Evolutionary conservation across 2,888 invertebrate species (phyloP).

Genomic region (Entomobrya multifasciata): DNA sequence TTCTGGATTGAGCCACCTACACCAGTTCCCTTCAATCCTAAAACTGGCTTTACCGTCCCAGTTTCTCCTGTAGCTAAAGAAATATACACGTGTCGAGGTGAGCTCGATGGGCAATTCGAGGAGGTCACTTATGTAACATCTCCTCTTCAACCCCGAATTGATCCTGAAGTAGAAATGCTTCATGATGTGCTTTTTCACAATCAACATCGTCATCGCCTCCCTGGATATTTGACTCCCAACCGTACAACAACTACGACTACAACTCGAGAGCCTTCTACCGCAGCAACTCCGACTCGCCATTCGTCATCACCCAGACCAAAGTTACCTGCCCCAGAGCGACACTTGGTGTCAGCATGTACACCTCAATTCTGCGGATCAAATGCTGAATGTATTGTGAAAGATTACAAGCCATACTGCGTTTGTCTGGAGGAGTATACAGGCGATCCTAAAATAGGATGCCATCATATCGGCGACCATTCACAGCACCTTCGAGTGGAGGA

Average conservation of each 20-base stretch:
- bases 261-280: not conserved
- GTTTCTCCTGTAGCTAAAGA: conserved; percentile 55
- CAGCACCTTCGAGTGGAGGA: conserved; percentile 79
- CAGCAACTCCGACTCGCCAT: not conserved
- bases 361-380: conserved; percentile 71
- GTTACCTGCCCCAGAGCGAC: not conserved
- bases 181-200: conserved; percentile 27
- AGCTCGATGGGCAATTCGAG: conserved; percentile 69
- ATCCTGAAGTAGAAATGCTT: conserved; percentile 40
- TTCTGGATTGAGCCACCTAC: conserved; percentile 59
- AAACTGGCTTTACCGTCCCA: conserved; percentile 74
- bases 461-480: conserved; percentile 59
- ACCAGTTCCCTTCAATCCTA: conserved; percentile 72
- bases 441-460: conserved; percentile 68
- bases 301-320: not conserved
- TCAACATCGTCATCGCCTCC: conserved; percentile 3
- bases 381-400: conserved; percentile 75
- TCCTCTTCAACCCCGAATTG: conserved; percentile 56
- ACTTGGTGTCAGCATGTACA: conserved; percentile 54
- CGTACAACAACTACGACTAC: not conserved
- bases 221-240: not conserved
- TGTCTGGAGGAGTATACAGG: conserved; percentile 77
- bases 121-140: conserved; percentile 68
- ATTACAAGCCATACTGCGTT: conserved; percentile 75
- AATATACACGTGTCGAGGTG: conserved; percentile 73